phyloP scores from a whole-genome alignment of 2,888 invertebrate genomes.

The Cataglyphis rosenhaueri region DNA sequence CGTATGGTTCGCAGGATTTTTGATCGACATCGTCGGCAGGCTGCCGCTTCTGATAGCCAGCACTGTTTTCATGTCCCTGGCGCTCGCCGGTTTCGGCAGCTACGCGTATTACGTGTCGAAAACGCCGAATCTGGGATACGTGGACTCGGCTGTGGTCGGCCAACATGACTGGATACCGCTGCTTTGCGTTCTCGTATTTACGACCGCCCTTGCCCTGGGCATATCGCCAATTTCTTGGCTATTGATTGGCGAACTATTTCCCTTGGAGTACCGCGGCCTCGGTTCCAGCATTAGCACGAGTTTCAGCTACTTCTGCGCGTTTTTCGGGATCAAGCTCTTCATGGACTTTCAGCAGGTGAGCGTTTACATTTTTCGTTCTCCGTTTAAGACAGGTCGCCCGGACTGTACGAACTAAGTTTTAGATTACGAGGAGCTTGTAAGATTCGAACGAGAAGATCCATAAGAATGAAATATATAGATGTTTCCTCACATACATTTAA shows the following conservation, averaged over 20 bases:
- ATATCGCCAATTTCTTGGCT: conserved; percentile 96
- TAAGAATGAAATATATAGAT: neutral
- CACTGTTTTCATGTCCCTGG: conserved; percentile 94
- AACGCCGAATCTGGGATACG: conserved; percentile 78
- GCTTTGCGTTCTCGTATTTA: conserved; percentile 93
- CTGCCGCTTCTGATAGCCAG: conserved; percentile 94
- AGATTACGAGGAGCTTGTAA: neutral
- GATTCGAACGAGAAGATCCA: neutral
- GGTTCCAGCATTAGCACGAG: conserved; percentile 95
- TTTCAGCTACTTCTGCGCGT: conserved; percentile 95
- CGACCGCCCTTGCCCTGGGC: conserved; percentile 94
- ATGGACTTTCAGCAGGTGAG: conserved; percentile 90
- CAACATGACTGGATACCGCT: conserved; percentile 94
- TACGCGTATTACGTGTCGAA: conserved; percentile 90
- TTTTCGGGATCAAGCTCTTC: conserved; percentile 94
- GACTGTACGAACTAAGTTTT: neutral
- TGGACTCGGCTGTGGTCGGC: conserved; percentile 84
- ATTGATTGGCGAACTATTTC: conserved; percentile 93
- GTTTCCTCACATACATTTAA: neutral
- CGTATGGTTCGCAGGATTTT: conserved; percentile 85
- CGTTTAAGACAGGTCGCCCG: neutral
- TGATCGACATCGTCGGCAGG: conserved; percentile 95
- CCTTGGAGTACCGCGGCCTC: conserved; percentile 93
- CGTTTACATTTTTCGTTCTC: neutral
- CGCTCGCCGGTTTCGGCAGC: conserved; percentile 94